Evolutionary conservation across 2,888 invertebrate genomes (phyloP), one percentile per base, ranked within the genome.

Genomic region (Cyclophora punctaria): DNA sequence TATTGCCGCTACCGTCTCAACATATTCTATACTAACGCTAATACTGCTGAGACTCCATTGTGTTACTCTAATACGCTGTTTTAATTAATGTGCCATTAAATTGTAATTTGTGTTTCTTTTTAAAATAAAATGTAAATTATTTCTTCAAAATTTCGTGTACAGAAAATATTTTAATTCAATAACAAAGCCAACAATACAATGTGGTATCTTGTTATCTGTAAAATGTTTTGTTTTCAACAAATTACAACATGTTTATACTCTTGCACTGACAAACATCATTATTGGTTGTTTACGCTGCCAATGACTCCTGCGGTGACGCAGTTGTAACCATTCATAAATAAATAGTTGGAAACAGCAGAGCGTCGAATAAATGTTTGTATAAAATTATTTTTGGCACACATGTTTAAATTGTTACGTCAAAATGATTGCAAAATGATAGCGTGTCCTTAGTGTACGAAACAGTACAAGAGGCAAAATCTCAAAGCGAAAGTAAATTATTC

Each of bases 251-350:
- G 35, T 7, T 34, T n/a, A 34, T 6, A n/a, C 45, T 20, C 20
- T 34, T 34, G 3, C n/a, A n/a, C 34, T 37, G 37, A 37, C 4
- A 37, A 37, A 37, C 37, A 37, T 40, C 34, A 56, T 53, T 52
- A 52, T 49, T 50, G 46, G 52, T 56, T 58, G 55, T 57, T 60
- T 58, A 52, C 50, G 51, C 47, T 59, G 62, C 62, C 60, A 64
- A 60, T 61, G 60, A 64, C 60, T 56, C 54, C 48, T 56, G 55
- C 48, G 56, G 59, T 70, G 69, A 73, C 72, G 70, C 63, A 67
- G 63, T 55, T 59, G 48, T 48, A 52, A 47, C 56, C 63, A 65
- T 66, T 63, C 62, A 64, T 57, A 59, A 66, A 62, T 60, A 62
- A 61, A 63, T 61, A 55, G 52, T 49, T 62, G 55, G 54, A 54